A percentile compares a stretch with the other conserved stretches of the same genome.
phyloP scores from a whole-genome alignment of 2,797 vertebrate species.

The Enteromius thamalakanensis region DNA sequence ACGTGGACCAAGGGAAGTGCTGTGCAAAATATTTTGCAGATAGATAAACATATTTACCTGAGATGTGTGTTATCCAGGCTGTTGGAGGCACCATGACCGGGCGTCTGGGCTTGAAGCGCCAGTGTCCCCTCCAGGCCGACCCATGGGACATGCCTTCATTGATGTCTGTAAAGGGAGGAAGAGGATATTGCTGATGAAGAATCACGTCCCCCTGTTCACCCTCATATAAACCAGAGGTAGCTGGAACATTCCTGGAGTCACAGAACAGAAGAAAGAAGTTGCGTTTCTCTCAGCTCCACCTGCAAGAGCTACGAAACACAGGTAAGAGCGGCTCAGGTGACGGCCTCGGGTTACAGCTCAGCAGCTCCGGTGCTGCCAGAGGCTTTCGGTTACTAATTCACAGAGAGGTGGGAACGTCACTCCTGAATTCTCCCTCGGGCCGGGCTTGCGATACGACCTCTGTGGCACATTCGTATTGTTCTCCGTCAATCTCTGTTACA shows the following conservation, averaged over 20 bases:
- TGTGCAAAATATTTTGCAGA: too few relatives aligned
- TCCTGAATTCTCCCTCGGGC: conserved; percentile 37
- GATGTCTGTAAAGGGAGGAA: conserved; percentile 46
- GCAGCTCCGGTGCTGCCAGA: conserved; percentile 48
- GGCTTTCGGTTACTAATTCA: conserved; percentile 53
- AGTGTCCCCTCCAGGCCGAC: conserved; percentile 61
- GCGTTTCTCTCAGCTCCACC: conserved; percentile 31
- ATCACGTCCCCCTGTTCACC: neutral
- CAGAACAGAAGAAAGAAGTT: neutral
- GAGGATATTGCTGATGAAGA: conserved; percentile 25
- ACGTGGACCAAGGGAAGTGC: too few relatives aligned
- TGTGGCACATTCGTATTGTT: conserved; percentile 10
- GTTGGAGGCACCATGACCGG: conserved; percentile 55
- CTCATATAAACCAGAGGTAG: neutral
- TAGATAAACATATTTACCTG: conserved; percentile 44
- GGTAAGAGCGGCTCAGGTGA: conserved; percentile 54
- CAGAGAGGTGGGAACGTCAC: conserved; percentile 43
- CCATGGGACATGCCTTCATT: conserved; percentile 67
- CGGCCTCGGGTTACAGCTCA: conserved; percentile 59
- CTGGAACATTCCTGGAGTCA: neutral
- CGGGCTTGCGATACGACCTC: conserved; percentile 12
- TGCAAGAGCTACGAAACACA: conserved; percentile 48
- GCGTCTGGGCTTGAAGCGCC: conserved; percentile 58
- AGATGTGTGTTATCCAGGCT: conserved; percentile 66
- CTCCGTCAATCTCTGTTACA: neutral